Evolutionary conservation across 2,888 invertebrate genomes (phyloP), one percentile per base, ranked within the genome.

Genomic region (Netelia inedita): DNA sequence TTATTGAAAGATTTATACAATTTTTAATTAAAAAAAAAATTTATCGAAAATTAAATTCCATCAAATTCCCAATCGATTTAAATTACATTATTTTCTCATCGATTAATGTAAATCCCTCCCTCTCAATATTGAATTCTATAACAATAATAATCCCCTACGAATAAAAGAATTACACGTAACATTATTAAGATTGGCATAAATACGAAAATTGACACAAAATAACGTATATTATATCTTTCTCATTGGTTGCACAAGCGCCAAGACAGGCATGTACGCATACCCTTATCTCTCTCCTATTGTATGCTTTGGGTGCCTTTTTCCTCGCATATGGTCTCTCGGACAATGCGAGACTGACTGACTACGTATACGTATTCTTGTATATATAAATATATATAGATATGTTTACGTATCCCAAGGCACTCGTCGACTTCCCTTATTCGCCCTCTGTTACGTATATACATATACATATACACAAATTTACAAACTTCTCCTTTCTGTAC

Each of bases 381-480:
- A 46, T 46, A 46, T 46, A 46, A 14, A 46, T 46, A 46, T 46
- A 46, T 46, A 28, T 28, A 23, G 23, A 23, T 23, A 23, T 23
- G 2, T 23, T 2, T 2, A 28, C 28, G 28, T 28, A 3, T 28
- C 28, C 46, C 55, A 10, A 66, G 75, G 16, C 66, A 66, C 43
- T 66, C 55, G 80, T n/a, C 57, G 28, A 55, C 28, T 72, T 46
- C 75, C 75, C 81, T 83, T 76, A 75, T 79, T 84, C 78, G 83
- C 28, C 21, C 71, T 50, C 41, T 46, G 71, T 83, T 75, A 61
- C 69, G 50, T 68, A 41, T 41, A 46, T 68, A 23, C 10, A n/a
- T 5, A 28, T 0, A 28, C 5, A 28, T 5, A 28, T 28, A 28
- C 5, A 28, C 28, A 28, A 68, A 68, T 68, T 76, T 79, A 75